A percentile compares a stretch with the other conserved stretches of the same genome.
phyloP scores from a whole-genome alignment of 2,113 vertebrate genomes.

The Patagioenas fasciata region DNA sequence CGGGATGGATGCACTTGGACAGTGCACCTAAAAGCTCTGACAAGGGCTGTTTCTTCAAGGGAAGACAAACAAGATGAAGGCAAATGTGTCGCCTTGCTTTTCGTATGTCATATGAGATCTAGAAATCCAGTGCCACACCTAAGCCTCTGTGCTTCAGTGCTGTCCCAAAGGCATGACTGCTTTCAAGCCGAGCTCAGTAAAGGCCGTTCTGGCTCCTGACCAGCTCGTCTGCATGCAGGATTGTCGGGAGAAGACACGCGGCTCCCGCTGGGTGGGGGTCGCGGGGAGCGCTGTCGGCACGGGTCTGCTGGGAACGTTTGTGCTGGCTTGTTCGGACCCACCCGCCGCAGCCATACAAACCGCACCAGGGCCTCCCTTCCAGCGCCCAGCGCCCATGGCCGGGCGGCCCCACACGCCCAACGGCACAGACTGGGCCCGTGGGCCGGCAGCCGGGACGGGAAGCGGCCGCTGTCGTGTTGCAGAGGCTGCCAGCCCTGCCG shows the following conservation, averaged over 20 bases:
- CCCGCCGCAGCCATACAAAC: background rate
- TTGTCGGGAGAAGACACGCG: background rate
- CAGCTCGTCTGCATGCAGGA: background rate
- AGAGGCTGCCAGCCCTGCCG: background rate
- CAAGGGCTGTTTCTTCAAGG: background rate
- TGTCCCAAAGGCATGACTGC: background rate
- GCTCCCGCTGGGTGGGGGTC: background rate
- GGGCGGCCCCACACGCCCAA: rapidly evolving
- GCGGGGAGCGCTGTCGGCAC: too few species aligned
- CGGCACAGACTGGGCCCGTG: background rate
- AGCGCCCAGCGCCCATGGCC: rapidly evolving
- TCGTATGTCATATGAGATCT: rapidly evolving
- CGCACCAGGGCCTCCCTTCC: too few species aligned
- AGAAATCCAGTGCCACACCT: background rate
- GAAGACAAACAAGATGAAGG: background rate
- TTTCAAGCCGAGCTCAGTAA: background rate
- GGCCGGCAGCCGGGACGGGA: too few species aligned
- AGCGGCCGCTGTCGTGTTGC: too few species aligned
- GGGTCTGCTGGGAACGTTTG: too few species aligned
- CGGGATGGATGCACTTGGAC: background rate
- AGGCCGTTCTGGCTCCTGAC: background rate
- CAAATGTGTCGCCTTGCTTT: background rate
- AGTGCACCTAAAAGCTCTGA: background rate
- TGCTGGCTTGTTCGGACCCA: background rate
- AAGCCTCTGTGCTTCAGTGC: background rate